A percentile compares a stretch with the other conserved stretches of the same genome.
Evolutionary conservation across 2,113 vertebrate genomes (phyloP).

Genomic region (Lepidothrix coronata): DNA sequence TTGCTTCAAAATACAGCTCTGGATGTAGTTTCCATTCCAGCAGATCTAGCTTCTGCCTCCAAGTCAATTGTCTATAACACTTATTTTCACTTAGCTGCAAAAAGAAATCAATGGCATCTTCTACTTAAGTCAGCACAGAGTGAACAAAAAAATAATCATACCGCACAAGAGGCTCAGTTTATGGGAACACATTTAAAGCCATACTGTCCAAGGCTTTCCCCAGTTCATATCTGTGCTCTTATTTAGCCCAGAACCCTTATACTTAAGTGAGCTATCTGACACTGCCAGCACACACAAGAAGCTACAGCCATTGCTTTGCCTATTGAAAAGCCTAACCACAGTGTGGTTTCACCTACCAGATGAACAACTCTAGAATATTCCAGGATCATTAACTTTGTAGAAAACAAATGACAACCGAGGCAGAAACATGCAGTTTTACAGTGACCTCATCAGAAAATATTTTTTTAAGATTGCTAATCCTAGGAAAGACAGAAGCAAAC

Average conservation of each 20-base stretch:
- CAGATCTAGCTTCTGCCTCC: neutral
- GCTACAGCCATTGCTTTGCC: neutral
- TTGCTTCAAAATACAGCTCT: neutral
- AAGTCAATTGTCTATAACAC: neutral
- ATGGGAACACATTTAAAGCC: neutral
- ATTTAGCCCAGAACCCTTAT: neutral
- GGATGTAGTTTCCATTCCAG: neutral
- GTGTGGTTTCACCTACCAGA: neutral
- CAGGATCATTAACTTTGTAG: neutral
- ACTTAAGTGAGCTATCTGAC: accelerated
- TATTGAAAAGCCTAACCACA: neutral
- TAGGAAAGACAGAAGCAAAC: neutral
- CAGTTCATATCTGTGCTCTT: neutral
- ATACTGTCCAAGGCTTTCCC: neutral
- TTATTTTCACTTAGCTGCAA: neutral
- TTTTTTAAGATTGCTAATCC: neutral
- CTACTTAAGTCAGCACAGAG: neutral
- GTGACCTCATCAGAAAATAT: neutral
- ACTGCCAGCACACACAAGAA: neutral
- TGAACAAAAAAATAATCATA: neutral
- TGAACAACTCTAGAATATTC: neutral
- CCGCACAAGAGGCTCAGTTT: accelerated
- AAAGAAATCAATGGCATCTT: neutral
- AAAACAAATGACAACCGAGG: neutral
- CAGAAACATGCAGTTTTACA: neutral